Conservation (phyloP, 2,888 invertebrate species). For the Dryococelus australis region DNA sequence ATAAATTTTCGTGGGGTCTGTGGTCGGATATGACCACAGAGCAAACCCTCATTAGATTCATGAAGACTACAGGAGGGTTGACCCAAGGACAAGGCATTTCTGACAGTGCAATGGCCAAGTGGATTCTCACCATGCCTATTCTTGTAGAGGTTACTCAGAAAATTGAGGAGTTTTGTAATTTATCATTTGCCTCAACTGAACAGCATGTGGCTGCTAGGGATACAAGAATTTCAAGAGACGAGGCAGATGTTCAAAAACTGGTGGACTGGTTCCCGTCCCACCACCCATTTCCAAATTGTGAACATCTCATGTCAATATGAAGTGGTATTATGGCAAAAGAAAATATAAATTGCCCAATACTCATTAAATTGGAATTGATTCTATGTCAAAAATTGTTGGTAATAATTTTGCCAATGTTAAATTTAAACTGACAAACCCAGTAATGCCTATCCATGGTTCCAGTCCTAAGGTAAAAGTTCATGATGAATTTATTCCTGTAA, state of each 20-base stretch:
- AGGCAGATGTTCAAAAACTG: not conserved
- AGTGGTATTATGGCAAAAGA: not conserved
- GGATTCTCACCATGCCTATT: constrained; percentile 41
- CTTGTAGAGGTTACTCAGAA: constrained; percentile 39
- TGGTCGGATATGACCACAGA: not conserved
- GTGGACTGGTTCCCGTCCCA: not conserved
- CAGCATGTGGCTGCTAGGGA: constrained; percentile 46
- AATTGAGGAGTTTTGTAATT: constrained; percentile 42
- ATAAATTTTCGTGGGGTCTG: not conserved
- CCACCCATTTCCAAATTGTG: not conserved
- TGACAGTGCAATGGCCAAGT: constrained; percentile 43
- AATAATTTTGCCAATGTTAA: not conserved
- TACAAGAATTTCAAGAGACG: constrained; percentile 33
- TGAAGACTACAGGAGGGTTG: constrained; percentile 21
- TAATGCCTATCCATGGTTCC: not conserved
- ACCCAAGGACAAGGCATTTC: constrained; percentile 41
- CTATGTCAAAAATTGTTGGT: not conserved
- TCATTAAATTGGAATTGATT: not conserved
- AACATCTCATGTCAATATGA: not conserved
- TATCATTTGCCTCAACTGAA: constrained; percentile 41
- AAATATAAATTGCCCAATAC: not conserved
- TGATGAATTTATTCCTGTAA: not conserved
- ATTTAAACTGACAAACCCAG: not conserved
- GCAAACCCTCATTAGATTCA: not conserved
- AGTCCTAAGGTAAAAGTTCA: not conserved